Conservation (phyloP, 2,797 vertebrate species). For the Pangasius sanitwongsei region DNA sequence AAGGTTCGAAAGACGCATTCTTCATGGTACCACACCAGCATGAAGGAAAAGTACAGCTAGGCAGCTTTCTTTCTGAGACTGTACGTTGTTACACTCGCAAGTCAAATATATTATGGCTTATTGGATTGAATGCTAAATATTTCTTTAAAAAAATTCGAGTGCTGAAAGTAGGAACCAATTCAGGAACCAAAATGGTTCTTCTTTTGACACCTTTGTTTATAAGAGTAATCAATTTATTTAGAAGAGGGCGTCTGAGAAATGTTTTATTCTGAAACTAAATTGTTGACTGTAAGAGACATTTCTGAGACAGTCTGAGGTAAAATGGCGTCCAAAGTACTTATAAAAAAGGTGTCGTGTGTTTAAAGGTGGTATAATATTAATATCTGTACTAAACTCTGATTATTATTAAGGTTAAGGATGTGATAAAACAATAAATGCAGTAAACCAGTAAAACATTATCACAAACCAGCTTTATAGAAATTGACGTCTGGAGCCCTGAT, state of each 20-base stretch:
- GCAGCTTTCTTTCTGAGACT: not conserved
- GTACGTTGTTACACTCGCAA: not conserved
- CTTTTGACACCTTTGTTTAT: not conserved
- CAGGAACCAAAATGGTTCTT: not conserved
- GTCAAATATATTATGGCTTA: not conserved
- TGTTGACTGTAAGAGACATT: not conserved
- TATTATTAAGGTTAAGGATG: not conserved
- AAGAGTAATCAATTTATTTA: not conserved
- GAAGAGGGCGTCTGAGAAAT: not conserved
- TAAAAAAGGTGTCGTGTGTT: not conserved
- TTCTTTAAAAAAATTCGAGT: not conserved
- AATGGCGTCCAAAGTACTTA: not conserved
- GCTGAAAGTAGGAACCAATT: not conserved
- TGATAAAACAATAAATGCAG: not conserved
- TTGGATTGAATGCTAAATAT: not conserved
- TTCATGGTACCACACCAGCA: not conserved
- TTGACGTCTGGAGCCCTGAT: not conserved
- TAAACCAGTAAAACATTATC: not conserved
- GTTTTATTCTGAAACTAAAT: not conserved
- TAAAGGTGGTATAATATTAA: not conserved
- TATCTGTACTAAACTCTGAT: not conserved
- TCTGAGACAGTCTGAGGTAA: not conserved
- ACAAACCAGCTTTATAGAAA: not conserved
- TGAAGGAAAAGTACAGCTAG: not conserved
- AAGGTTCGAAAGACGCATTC: not conserved